A percentile compares a stretch with the other conserved stretches of the same genome.
phyloP scores from a whole-genome alignment of 2,888 invertebrate genomes.

The Drosophila percnosoma region DNA sequence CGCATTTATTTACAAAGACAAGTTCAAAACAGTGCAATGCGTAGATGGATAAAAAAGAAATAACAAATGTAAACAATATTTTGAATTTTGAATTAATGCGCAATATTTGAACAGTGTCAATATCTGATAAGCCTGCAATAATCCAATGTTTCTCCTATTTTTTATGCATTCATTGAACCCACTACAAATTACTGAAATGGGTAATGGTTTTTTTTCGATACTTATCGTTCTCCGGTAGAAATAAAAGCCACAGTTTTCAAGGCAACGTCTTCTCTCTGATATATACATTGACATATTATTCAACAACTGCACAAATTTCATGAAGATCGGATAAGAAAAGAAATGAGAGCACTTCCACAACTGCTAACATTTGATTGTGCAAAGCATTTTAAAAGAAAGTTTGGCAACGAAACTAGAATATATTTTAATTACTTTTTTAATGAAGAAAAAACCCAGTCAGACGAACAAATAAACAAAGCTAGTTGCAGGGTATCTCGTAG shows the following conservation, averaged over 20 bases:
- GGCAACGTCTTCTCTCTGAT: too few species aligned
- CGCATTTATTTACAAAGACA: constrained; percentile 14
- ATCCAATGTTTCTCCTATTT: not conserved
- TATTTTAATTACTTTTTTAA: not conserved
- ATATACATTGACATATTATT: not conserved
- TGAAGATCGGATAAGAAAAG: not conserved
- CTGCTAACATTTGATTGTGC: not conserved
- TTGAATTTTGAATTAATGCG: constrained; percentile 8
- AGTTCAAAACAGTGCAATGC: not conserved
- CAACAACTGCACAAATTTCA: not conserved
- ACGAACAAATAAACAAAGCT: not conserved
- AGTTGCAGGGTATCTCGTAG: not conserved
- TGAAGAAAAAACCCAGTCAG: not conserved
- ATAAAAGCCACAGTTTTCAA: not conserved
- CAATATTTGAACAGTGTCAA: constrained; percentile 37
- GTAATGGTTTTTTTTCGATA: not conserved
- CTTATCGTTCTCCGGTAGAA: not conserved
- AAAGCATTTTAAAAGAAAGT: not conserved
- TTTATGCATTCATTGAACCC: not conserved
- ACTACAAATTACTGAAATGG: not conserved
- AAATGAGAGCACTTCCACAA: not conserved
- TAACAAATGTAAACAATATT: not conserved
- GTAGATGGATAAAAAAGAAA: not conserved
- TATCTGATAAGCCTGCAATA: constrained; percentile 40
- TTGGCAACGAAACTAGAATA: not conserved